A percentile compares a stretch with the other conserved stretches of the same genome.
These are phyloP conservation scores for Spheniscus mendiculus DNA, from an alignment of 2,113 vertebrate genomes.

Conservation along the genomic window DNA sequence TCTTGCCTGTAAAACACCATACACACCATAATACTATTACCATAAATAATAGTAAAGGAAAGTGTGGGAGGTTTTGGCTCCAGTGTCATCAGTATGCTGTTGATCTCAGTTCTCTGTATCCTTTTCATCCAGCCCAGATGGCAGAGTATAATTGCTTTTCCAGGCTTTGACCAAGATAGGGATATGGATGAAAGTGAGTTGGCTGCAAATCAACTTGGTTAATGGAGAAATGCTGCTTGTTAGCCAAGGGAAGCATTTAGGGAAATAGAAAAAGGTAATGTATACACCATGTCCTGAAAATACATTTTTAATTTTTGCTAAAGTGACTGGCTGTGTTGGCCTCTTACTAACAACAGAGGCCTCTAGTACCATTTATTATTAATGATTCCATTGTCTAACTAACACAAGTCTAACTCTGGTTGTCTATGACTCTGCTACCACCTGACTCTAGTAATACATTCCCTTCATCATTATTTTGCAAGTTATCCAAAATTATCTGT, in stretches of 20 bases:
- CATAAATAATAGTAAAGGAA: slow-evolving; percentile 65
- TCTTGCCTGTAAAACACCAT: slow-evolving; percentile 36
- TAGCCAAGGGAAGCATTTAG: slow-evolving; percentile 59
- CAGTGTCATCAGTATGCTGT: slow-evolving; percentile 51
- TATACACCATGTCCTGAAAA: slow-evolving; percentile 37
- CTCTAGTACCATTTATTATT: background rate
- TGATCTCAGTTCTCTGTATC: slow-evolving; percentile 51
- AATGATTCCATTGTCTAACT: background rate
- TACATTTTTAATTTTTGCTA: slow-evolving; percentile 33
- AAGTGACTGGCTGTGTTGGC: background rate
- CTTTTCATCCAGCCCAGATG: slow-evolving; percentile 65
- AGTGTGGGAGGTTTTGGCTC: slow-evolving; percentile 66
- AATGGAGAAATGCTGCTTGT: slow-evolving; percentile 53
- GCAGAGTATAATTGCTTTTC: slow-evolving; percentile 60
- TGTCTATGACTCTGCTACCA: background rate
- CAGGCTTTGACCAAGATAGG: slow-evolving; percentile 64
- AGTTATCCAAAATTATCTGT: background rate
- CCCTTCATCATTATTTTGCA: background rate
- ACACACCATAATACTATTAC: slow-evolving; percentile 39
- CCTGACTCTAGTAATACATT: background rate
- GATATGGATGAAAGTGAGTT: slow-evolving; percentile 56
- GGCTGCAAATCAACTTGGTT: slow-evolving; percentile 56
- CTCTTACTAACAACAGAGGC: background rate
- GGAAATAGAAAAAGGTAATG: slow-evolving; percentile 47
- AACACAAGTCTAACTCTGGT: background rate